Evolutionary conservation across 2,888 invertebrate genomes (phyloP).

Genomic region (Campoplex capitator): DNA sequence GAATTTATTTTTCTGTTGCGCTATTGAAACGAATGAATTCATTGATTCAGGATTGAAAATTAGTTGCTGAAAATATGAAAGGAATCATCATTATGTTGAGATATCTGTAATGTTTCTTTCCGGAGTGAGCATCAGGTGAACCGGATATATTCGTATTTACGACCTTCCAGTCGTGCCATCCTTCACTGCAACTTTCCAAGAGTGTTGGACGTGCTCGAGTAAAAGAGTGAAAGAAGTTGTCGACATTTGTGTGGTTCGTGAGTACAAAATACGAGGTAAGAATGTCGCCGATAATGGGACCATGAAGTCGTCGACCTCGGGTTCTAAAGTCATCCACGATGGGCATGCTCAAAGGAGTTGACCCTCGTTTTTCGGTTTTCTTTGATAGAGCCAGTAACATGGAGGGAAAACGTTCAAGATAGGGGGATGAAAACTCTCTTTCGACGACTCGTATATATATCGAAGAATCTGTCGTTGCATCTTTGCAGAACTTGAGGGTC

Average conservation of each 20-base stretch:
- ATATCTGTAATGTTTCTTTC: neutral
- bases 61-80: no score
- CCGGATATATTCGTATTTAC: neutral
- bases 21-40: neutral
- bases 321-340: constrained; percentile 28
- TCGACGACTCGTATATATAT: constrained; percentile 62
- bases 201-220: no score
- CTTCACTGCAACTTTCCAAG: neutral
- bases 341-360: constrained; percentile 32
- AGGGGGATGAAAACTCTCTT: constrained; percentile 55
- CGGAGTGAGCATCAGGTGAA: neutral
- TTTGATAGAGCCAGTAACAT: neutral
- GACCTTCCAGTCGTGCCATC: neutral
- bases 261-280: constrained; percentile 14
- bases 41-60: neutral
- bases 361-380: constrained; percentile 17
- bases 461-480: constrained; percentile 71
- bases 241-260: neutral
- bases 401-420: constrained; percentile 11
- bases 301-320: constrained; percentile 41
- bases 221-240: constrained; percentile 7
- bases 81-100: no score
- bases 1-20: neutral
- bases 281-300: constrained; percentile 49
- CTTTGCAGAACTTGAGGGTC: constrained; percentile 25